Evolutionary conservation across 2,797 vertebrate genomes (phyloP).

Genomic region (Coregonus sp.): DNA sequence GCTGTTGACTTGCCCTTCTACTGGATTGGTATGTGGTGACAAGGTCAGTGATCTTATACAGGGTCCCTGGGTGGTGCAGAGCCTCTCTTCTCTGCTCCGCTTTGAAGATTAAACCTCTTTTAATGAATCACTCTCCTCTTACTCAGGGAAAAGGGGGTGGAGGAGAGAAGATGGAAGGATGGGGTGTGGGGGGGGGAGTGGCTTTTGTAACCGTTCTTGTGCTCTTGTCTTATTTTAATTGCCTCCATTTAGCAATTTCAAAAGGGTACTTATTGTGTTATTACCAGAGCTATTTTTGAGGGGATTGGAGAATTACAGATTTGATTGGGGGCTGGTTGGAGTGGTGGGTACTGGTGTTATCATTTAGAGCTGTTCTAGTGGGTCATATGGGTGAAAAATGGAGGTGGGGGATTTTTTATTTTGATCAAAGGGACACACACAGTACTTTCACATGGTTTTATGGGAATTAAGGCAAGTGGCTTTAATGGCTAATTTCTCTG

Average conservation of each 20-base stretch:
- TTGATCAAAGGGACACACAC: too few species aligned
- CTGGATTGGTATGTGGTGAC: slow-evolving; percentile 20
- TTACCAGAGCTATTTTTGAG: neutral
- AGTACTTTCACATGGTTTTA: neutral
- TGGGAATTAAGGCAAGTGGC: neutral
- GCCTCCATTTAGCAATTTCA: slow-evolving; percentile 8
- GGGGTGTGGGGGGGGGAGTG: neutral
- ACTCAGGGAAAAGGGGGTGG: neutral
- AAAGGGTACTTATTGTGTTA: slow-evolving; percentile 11
- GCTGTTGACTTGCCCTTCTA: neutral
- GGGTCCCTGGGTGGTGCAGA: slow-evolving; percentile 34
- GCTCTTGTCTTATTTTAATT: slow-evolving; percentile 12
- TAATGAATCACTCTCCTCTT: slow-evolving; percentile 29
- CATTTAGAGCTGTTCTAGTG: neutral
- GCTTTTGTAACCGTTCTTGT: neutral
- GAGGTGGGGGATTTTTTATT: neutral
- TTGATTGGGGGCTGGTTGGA: slow-evolving; percentile 1
- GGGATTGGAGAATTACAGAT: slow-evolving; percentile 9
- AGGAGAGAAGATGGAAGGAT: neutral
- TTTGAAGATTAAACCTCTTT: slow-evolving; percentile 52
- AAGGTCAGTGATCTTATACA: slow-evolving; percentile 40
- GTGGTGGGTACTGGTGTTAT: neutral
- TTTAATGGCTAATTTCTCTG: neutral
- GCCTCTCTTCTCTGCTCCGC: slow-evolving; percentile 19
- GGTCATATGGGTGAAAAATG: neutral